A percentile compares a stretch with the other conserved stretches of the same genome.
phyloP scores from a whole-genome alignment of 2,888 invertebrate genomes.

The Spilarctia lutea region DNA sequence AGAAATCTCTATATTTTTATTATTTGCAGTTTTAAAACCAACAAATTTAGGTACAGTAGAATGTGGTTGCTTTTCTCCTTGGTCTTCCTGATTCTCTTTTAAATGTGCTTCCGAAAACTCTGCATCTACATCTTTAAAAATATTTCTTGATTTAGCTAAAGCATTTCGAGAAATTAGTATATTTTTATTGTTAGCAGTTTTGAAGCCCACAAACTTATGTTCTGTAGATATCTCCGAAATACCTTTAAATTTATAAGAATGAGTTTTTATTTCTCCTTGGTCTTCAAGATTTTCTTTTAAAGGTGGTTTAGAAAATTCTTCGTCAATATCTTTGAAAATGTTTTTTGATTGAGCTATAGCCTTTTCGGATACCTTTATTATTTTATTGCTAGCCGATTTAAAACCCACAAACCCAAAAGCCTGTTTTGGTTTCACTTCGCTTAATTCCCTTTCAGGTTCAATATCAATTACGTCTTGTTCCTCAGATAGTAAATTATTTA shows the following conservation, averaged over 20 bases:
- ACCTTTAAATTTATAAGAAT: not conserved
- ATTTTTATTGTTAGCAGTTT: constrained; percentile 65
- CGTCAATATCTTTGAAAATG: not conserved
- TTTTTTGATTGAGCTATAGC: not conserved
- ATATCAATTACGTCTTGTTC: not conserved
- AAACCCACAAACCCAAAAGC: not conserved
- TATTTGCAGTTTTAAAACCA: constrained; percentile 67
- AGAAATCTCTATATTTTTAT: constrained; percentile 56
- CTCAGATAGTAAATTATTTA: not conserved
- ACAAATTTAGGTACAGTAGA: constrained; percentile 10
- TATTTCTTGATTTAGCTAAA: constrained; percentile 57
- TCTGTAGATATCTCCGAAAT: not conserved
- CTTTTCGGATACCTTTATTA: constrained; percentile 1
- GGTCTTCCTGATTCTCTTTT: too few species aligned
- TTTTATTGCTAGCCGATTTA: constrained; percentile 12
- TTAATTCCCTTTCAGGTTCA: not conserved
- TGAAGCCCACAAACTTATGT: constrained; percentile 53
- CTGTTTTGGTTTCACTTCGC: not conserved
- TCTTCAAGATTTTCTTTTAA: not conserved
- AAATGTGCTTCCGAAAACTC: too few species aligned
- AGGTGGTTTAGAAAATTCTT: constrained; percentile 3
- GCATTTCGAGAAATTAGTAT: constrained; percentile 58
- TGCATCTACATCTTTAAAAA: constrained; percentile 59
- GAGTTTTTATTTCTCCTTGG: not conserved
- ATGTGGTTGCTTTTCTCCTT: too few species aligned